Conservation (phyloP, 2,113 vertebrate genomes). For the Edolisoma coerulescens region DNA sequence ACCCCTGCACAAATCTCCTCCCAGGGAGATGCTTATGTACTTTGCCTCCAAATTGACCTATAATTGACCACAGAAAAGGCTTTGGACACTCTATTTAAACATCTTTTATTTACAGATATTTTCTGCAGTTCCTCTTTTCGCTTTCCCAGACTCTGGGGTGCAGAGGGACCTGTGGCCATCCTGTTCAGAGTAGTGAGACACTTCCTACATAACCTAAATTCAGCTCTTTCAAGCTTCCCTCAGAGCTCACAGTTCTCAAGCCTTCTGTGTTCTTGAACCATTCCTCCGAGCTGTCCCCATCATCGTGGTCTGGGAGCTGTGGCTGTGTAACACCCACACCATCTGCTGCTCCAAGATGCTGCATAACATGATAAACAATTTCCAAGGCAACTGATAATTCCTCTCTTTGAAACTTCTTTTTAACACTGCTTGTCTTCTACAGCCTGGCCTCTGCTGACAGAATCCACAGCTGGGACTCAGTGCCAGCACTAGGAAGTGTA, state of each 20-base stretch:
- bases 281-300: neutral
- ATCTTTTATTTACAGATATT: neutral
- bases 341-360: neutral
- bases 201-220: neutral
- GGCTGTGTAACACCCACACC: neutral
- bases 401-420: neutral
- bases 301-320: rapidly evolving
- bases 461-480: neutral
- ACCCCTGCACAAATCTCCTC: neutral
- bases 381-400: neutral
- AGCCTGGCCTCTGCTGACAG: neutral
- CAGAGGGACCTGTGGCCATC: neutral
- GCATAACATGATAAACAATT: neutral
- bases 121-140: neutral
- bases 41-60: neutral
- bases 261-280: neutral
- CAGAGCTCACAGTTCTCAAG: neutral
- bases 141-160: neutral
- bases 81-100: neutral
- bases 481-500: neutral
- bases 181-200: neutral
- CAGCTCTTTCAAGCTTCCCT: neutral
- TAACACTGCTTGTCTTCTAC: neutral
- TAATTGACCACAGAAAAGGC: neutral
- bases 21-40: neutral